These are phyloP conservation scores for Melanostigma gelatinosum DNA, from an alignment of 2,113 vertebrate species.

Conservation along the genomic window DNA sequence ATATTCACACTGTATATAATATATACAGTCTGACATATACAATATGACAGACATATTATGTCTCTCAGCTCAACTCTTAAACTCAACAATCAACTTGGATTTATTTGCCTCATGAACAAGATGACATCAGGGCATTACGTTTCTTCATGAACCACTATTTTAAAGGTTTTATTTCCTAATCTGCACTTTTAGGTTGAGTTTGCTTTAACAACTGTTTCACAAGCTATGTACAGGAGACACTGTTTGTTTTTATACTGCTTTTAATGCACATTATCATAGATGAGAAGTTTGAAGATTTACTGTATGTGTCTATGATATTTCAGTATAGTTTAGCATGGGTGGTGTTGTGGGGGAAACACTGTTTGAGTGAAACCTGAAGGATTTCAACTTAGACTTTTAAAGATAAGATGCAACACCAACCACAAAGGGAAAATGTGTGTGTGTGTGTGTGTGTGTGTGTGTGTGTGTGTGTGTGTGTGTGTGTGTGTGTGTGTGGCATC, in stretches of 20 bases:
- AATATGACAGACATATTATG: not conserved
- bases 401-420: not conserved
- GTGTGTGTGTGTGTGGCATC: not conserved
- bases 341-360: not conserved
- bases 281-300: not conserved
- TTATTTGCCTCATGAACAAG: not conserved
- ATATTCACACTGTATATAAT: not conserved
- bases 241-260: constrained; percentile 31
- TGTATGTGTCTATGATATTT: constrained; percentile 12
- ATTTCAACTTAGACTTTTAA: constrained; percentile 1
- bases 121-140: not conserved
- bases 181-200: constrained; percentile 31
- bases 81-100: not conserved
- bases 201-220: constrained; percentile 13
- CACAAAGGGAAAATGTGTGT: constrained; percentile 25
- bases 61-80: not conserved
- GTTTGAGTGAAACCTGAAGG: not conserved
- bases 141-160: not conserved
- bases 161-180: not conserved
- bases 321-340: not conserved
- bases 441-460: too few relatives aligned
- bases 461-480: not conserved
- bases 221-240: not conserved
- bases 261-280: constrained; percentile 6
- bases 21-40: not conserved